Base-by-base conservation (phyloP, 1,140 invertebrate genomes). In the Ganaspis sp. region DNA sequence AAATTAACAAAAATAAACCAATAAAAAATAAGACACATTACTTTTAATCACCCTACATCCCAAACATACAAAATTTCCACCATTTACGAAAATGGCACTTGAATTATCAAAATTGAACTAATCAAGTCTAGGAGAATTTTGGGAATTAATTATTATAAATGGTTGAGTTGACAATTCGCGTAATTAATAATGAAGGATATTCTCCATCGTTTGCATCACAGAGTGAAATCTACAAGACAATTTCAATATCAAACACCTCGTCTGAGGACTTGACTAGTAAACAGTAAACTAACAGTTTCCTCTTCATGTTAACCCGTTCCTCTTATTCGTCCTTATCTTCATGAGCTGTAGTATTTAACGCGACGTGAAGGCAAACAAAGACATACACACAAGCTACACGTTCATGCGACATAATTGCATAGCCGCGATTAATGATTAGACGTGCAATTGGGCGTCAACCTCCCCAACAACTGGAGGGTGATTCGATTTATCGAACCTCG, bases 401-500 rank as follows among this genome's bases (percentile, higher is more conserved):
- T 84, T 84, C 80, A 76, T 74, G 73, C 77, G 75, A 81, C 84
- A 87, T 88, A 90, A 89, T 89, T 90, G 86, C 86, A 82, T 85
- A 85, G 83, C 81, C 86, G 75, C 86, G 85, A 90, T 89, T 89
- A 88, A 89, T 90, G 89, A 90, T 90, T 90, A 89, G 87, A 88
- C 87, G 85, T 82, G 84, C 85, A 84, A 88, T 86, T 87, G 87
- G 82, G 83, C 87, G 87, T 88, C 85, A 87, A 86, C 84, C 83
- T 77, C 72, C 79, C 78, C 78, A 82, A 81, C 76, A 77, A 77
- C 80, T 80, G 83, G 81, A 76, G 58, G 77, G 80, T 86, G 85
- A 89, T 88, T 90, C 87, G 89, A 90, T 90, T 90, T 89, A 89
- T 89, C 85, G 87, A 83, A 83, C 80, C 76, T 82, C 82, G 83